Evolutionary conservation across 2,888 invertebrate genomes (phyloP), one percentile per base, ranked within the genome.

Genomic region (Lepas anatifera): DNA sequence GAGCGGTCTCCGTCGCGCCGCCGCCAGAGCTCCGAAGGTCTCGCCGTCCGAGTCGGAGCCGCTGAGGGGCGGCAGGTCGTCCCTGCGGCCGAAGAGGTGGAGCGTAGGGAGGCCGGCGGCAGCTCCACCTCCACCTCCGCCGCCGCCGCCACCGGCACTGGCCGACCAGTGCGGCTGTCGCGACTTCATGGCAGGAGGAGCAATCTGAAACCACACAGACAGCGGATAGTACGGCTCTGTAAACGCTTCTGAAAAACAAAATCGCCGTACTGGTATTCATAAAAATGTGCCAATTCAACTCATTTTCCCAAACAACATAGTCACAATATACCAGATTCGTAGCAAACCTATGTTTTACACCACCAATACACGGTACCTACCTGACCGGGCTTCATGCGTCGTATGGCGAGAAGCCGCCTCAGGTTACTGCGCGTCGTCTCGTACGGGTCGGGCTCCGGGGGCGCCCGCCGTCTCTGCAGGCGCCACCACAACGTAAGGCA

Each of bases 371-470:
- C n/a, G n/a, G n/a, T n/a, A 37, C 66, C 1, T 16, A 66, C 66
- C 66, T 66, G 66, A 10, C 66, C 66, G 1, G 66, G 66, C 66
- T 66, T 66, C 39, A 66, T 39, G 16, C 66, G 66, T 2, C 66
- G 66, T 1, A 66, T 66, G 25, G 66, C 66, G 39, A 66, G 66
- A 37, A 66, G 66, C 4, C 41, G 11, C 13, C 39, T n/a, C 27
- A 66, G 66, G 39, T 39, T 37, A 18, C 39, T 25, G 1, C 66
- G 37, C 11, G 66, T 66, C 13, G 4, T n/a, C 25, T 66, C 66
- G 66, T 66, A 66, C 39, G 37, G 37, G 41, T 66, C 66, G 25
- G 27, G 39, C 39, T 37, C 27, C 0, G 37, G 25, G 25, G 25
- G 39, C 13, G 16, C 13, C 11, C 39, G 66, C 39, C n/a, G n/a